Base-by-base conservation (phyloP, 2,888 invertebrate genomes). In the Invenusta paracnida region DNA sequence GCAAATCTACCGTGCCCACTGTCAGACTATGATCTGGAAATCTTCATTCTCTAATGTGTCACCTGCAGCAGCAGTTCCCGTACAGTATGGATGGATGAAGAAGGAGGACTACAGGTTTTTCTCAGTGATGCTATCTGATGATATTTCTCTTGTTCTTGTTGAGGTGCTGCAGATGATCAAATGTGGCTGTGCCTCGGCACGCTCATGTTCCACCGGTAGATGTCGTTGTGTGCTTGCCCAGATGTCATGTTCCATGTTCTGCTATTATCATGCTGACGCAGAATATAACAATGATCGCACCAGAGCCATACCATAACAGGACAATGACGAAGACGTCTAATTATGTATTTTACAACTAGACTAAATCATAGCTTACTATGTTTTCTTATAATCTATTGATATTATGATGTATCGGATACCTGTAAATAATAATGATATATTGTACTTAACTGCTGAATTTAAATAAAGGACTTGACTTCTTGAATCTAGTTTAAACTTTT, bases 131-230 rank as follows among this genome's bases (percentile, higher is more conserved):
- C 82, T 82, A 82, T 29, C 82, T 29, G 11, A 29, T 30, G 82
- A 82, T 82, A 23, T 82, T 29, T 30, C 82, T 82, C n/a, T 27
- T 30, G 82, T 30, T 30, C 82, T 29, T 30, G 82, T 30, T 17
- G 82, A 82, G 29, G 82, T 82, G 30, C 82, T 82, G 29, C 82
- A 82, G 29, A 82, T 82, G 82, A 82, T 27, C 29, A 82, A 82
- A 82, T 82, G 82, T 11, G 31, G 82, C 2, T 82, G 82, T 82
- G 23, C 29, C 23, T 73, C 73, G 23, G 73, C 73, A 73, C 73
- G 73, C 73, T 13, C 27, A 27, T 82, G 2, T 30, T 82, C 82
- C 29, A 82, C 82, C 29, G 82, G 30, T 30, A 82, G 29, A 82
- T 82, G 82, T 82, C 5, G 82, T 30, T 82, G 82, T 73, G 73